Percentiles rank a stretch among this genome's conserved stretches.
These are phyloP conservation scores for Serilophus lunatus DNA, from an alignment of 2,113 vertebrate genomes.

Conservation along the genomic window DNA sequence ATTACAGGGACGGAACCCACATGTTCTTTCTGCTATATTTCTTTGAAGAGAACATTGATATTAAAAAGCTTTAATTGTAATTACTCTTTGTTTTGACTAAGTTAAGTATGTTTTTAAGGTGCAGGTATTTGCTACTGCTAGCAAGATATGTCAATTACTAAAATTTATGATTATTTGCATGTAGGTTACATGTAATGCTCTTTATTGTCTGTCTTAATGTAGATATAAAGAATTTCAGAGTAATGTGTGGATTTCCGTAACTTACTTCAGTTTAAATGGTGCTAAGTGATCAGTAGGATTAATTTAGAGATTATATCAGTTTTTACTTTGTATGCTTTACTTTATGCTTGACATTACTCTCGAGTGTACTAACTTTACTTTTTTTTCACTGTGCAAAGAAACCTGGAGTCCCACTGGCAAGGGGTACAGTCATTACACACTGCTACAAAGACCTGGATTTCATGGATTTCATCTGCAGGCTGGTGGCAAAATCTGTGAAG, in stretches of 20 bases:
- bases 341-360: background rate
- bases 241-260: background rate
- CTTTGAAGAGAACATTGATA: background rate
- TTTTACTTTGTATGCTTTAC: background rate
- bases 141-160: background rate
- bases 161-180: background rate
- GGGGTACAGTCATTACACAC: conserved; percentile 86
- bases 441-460: conserved; percentile 93
- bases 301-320: background rate
- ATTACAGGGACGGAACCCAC: background rate
- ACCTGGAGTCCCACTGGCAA: conserved; percentile 88
- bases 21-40: background rate
- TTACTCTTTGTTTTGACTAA: background rate
- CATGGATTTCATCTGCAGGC: conserved; percentile 93
- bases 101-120: background rate
- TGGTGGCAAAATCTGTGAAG: conserved; percentile 87
- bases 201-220: background rate
- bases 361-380: background rate
- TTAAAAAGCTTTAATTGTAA: background rate
- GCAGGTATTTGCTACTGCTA: background rate
- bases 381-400: conserved; percentile 72
- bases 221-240: background rate
- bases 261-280: background rate
- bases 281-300: background rate
- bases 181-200: background rate